A percentile compares a stretch with the other conserved stretches of the same genome.
These are phyloP conservation scores for Egretta garzetta DNA, from an alignment of 2,113 vertebrate genomes.

Conservation along the genomic window DNA sequence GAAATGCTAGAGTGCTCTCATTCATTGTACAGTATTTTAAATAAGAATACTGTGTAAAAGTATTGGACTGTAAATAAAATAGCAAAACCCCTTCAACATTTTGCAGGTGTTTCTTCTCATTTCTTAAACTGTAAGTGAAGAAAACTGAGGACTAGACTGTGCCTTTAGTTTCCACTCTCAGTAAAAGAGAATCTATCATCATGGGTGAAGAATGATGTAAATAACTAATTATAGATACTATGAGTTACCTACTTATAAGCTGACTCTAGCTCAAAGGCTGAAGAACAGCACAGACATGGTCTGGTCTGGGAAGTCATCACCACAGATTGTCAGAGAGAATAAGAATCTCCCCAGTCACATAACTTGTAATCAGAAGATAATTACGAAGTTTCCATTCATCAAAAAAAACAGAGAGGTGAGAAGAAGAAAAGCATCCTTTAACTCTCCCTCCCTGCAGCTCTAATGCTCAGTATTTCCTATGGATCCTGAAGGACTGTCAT, in stretches of 20 bases:
- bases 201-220: background rate
- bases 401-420: background rate
- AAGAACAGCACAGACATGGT: background rate
- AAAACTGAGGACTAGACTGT: background rate
- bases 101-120: background rate
- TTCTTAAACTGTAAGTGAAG: background rate
- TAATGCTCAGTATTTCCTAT: background rate
- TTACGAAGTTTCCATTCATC: background rate
- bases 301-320: background rate
- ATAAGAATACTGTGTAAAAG: background rate
- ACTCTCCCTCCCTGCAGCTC: background rate
- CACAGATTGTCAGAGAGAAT: background rate
- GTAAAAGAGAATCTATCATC: background rate
- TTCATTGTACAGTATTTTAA: background rate
- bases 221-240: background rate
- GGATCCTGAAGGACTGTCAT: background rate
- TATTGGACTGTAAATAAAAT: background rate
- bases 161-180: background rate
- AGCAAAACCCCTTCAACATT: background rate
- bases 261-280: background rate
- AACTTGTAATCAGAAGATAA: background rate
- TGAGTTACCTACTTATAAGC: background rate
- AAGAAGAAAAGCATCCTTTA: background rate
- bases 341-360: background rate
- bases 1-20: background rate